Evolutionary conservation across 2,888 invertebrate species (phyloP).

Genomic region (Steinernema hermaphroditum): DNA sequence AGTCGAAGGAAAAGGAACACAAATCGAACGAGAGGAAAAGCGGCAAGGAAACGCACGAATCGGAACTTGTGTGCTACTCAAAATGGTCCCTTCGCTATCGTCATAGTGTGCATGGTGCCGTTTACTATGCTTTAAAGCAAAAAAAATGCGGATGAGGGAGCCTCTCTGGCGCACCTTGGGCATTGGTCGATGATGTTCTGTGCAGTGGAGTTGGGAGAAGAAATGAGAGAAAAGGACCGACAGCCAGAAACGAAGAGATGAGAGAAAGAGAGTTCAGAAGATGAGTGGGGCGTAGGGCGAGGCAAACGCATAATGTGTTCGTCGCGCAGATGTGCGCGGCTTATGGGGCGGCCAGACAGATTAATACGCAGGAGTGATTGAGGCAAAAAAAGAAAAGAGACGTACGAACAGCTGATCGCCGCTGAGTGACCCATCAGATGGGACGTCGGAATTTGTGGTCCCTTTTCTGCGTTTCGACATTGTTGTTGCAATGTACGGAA

Average conservation of each 20-base stretch:
- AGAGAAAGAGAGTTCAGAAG: conserved; percentile 30
- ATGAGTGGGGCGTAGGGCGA: conserved; percentile 1
- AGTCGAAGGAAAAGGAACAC: not conserved
- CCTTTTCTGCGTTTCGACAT: not conserved
- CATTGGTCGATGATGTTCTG: conserved; percentile 24
- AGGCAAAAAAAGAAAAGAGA: not conserved
- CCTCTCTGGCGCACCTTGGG: conserved; percentile 15
- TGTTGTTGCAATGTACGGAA: not conserved
- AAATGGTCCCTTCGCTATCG: too few species aligned
- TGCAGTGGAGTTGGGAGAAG: not conserved
- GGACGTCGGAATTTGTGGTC: not conserved
- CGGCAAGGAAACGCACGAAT: too few species aligned
- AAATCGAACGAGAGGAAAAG: too few species aligned
- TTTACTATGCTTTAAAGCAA: not conserved
- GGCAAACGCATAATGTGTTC: conserved; percentile 24
- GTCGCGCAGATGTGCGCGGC: conserved; percentile 26
- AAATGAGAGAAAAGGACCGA: not conserved
- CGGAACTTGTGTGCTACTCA: too few species aligned
- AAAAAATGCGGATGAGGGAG: not conserved
- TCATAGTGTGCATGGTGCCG: not conserved
- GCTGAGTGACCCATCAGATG: not conserved
- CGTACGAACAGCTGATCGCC: conserved; percentile 21
- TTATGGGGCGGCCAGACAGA: conserved; percentile 1
- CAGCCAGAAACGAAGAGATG: not conserved
- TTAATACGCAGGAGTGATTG: not conserved